Base-by-base conservation (phyloP, 2,888 invertebrate species). In the Dryomyza anilis region DNA sequence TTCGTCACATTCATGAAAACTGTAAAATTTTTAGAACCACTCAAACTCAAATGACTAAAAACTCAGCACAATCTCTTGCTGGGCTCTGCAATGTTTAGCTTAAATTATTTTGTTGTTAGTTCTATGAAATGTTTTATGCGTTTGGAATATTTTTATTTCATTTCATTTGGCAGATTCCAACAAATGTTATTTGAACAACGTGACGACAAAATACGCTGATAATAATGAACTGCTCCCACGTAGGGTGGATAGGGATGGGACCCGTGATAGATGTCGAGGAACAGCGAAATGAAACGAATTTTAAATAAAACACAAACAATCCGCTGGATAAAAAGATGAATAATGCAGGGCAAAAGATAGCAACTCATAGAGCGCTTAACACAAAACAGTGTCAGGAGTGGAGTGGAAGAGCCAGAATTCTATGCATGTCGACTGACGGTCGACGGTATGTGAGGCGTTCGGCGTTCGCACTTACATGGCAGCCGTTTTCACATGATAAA, bases 401-500 rank as follows among this genome's bases (percentile, higher is more conserved):
- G 53, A 36, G 50, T 8, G 19, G 46, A 12, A 4, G 39, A n/a
- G 29, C 30, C 19, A 23, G 21, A 14, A n/a, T n/a, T 39, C 39
- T n/a, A n/a, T n/a, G n/a, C n/a, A n/a, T n/a, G n/a, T n/a, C n/a
- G n/a, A n/a, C n/a, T n/a, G n/a, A n/a, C n/a, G n/a, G n/a, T n/a
- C n/a, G n/a, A n/a, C n/a, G n/a, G n/a, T n/a, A n/a, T n/a, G n/a
- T n/a, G n/a, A n/a, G n/a, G n/a, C n/a, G n/a, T n/a, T n/a, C 16
- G 12, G 23, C 27, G 16, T 27, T 46, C 64, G 58, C 64, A 69
- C 73, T 65, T 69, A 68, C 68, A 69, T 69, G 68, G 71, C 68
- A 53, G 76, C 75, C 73, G 74, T 76, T 74, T 73, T 78, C 76
- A 72, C 77, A 76, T 79, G 76, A 79, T 78, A 79, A 77, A 78